A percentile compares a stretch with the other conserved stretches of the same genome.
Conservation (phyloP, 2,888 invertebrate genomes). For the Diaprepes abbreviatus region DNA sequence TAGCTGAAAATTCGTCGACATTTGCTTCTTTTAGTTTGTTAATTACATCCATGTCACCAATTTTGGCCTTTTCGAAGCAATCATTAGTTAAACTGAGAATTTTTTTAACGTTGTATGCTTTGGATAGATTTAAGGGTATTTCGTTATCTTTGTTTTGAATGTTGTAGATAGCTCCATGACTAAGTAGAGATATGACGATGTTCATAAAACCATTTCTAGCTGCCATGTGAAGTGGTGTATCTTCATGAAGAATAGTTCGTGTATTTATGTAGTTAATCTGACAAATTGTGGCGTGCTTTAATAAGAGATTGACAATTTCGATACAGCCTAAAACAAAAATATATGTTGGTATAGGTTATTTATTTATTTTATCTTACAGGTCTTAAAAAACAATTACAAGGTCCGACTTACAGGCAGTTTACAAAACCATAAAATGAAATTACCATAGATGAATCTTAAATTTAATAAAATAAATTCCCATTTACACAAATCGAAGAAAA, state of each 20-base stretch:
- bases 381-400: too few species aligned
- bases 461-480: too few species aligned
- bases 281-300: conserved; percentile 1
- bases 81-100: neutral
- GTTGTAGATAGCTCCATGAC: neutral
- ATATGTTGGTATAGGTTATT: too few species aligned
- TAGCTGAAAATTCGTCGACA: neutral
- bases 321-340: neutral
- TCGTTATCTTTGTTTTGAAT: neutral
- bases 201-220: neutral
- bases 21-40: neutral
- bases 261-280: neutral
- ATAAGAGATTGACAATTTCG: neutral
- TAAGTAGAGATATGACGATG: neutral
- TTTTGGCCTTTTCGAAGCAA: neutral
- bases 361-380: too few species aligned
- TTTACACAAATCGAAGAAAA: too few species aligned
- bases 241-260: neutral
- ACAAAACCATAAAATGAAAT: too few species aligned
- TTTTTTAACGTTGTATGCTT: neutral
- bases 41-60: conserved; percentile 3
- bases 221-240: conserved; percentile 3
- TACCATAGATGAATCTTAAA: too few species aligned
- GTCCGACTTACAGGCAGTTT: too few species aligned
- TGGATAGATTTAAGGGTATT: neutral